Base-by-base conservation (phyloP, 2,888 invertebrate species). In the Odontocerum albicorne region DNA sequence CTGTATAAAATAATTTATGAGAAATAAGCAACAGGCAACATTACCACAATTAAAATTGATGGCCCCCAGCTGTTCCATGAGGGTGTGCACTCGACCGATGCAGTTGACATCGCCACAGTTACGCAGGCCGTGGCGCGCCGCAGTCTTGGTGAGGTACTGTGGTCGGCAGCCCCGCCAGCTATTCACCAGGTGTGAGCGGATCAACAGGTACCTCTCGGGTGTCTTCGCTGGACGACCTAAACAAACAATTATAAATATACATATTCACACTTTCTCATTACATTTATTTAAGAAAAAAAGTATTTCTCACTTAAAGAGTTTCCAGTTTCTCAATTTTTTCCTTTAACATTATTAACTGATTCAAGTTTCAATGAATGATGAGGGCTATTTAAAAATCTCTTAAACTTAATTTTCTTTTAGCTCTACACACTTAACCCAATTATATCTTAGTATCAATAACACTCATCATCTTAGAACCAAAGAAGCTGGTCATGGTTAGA, bases 21-120 rank as follows among this genome's bases (percentile, higher is more conserved):
- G 3, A 1, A 56, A n/a, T n/a, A n/a, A n/a, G n/a, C n/a, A n/a
- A n/a, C n/a, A n/a, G n/a, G n/a, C n/a, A n/a, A n/a, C 63, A 61
- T 69, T 68, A 79, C 81, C 74, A 68, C 82, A 83, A 10, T 79
- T 80, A 70, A 81, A 83, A 70, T 85, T 85, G 55, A 84, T 83
- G 13, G 79, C 82, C 12, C 84, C 85, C 57, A 78, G 75, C 68
- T 81, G 80, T 66, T 85, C 84, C 50, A 85, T 68, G 62, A 80
- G 80, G 16, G 75, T 69, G 68, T 84, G 84, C 19, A 85, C 77
- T 52, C 80, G 70, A 8, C 82, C 79, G 53, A 84, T 81, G 63
- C 77, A 76, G 65, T 83, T 82, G 2, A 83, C 83, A 69, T 84
- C 83, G 0, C 84, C 84, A 65, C 81, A 82, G 63, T 81, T 79